A percentile compares a stretch with the other conserved stretches of the same genome.
These are phyloP conservation scores for Rafetus swinhoei DNA, from an alignment of 2,113 vertebrate species.

Conservation along the genomic window DNA sequence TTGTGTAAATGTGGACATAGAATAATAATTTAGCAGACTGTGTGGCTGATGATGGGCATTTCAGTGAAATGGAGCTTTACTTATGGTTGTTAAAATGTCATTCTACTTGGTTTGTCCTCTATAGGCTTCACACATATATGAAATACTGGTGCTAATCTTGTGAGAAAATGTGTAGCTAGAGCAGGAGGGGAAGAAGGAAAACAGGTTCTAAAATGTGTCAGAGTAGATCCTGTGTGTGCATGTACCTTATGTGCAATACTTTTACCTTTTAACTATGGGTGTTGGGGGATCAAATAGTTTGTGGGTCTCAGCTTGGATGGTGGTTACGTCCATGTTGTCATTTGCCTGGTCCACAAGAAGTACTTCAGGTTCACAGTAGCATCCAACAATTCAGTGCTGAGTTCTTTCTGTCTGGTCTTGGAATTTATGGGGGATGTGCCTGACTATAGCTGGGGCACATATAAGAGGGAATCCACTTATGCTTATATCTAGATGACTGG, in stretches of 20 bases:
- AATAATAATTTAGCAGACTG: slow-evolving; percentile 23
- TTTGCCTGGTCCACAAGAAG: too few species aligned
- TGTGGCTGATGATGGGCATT: neutral
- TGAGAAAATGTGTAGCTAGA: neutral
- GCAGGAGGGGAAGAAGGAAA: too few species aligned
- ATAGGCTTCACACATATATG: neutral
- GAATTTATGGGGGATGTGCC: too few species aligned
- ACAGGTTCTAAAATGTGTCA: too few species aligned
- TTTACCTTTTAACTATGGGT: neutral
- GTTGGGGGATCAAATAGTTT: neutral
- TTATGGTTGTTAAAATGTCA: neutral
- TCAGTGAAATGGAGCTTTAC: neutral
- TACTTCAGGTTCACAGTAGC: too few species aligned
- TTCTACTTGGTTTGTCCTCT: neutral
- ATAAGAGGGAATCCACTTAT: too few species aligned
- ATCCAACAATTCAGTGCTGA: too few species aligned
- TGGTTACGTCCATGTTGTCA: too few species aligned
- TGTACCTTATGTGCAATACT: neutral
- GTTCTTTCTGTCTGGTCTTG: too few species aligned
- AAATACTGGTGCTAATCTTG: neutral
- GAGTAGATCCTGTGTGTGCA: too few species aligned
- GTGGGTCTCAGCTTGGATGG: too few species aligned
- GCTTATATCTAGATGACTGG: neutral
- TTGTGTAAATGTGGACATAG: neutral
- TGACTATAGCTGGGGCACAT: too few species aligned